A percentile compares a stretch with the other conserved stretches of the same genome.
phyloP scores from a whole-genome alignment of 1,140 invertebrate genomes.

The Agrilus planipennis region DNA sequence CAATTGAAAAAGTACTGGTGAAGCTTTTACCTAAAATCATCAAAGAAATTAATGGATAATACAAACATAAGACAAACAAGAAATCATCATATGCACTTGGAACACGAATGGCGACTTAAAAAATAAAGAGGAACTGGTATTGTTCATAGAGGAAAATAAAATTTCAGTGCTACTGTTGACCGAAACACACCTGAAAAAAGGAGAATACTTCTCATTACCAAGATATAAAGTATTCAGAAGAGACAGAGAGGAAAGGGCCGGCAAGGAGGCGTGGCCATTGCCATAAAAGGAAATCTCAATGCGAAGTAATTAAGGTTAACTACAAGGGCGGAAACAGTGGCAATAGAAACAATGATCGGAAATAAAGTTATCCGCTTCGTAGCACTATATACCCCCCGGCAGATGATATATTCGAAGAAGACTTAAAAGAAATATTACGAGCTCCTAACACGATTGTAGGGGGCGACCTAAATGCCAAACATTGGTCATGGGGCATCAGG shows the following conservation, averaged over 20 bases:
- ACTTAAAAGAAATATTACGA: no score
- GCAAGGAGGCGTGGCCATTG: constrained; percentile 3
- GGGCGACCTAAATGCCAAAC: constrained; percentile 6
- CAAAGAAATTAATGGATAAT: no score
- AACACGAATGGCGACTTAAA: not conserved
- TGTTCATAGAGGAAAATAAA: not conserved
- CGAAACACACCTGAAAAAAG: constrained; percentile 2
- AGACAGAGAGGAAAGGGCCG: not conserved
- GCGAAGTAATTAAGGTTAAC: not conserved
- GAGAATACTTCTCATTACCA: not conserved
- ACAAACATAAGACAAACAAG: no score
- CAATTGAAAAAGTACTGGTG: no score
- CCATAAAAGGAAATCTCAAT: not conserved
- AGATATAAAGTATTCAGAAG: not conserved
- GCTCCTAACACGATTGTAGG: not conserved
- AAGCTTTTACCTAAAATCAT: no score
- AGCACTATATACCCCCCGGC: not conserved
- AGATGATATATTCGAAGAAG: not conserved
- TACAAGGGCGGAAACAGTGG: not conserved
- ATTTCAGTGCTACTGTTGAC: not conserved
- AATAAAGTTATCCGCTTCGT: not conserved
- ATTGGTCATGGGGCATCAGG: not conserved
- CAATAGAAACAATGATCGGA: no score
- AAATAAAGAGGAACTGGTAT: constrained; percentile 1
- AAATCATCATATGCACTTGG: not conserved